Evolutionary conservation across 53 echinoderm and acorn worm genomes (phyloP), one percentile per base, ranked within the genome.

Genomic region (Paracentrotus lividus): DNA sequence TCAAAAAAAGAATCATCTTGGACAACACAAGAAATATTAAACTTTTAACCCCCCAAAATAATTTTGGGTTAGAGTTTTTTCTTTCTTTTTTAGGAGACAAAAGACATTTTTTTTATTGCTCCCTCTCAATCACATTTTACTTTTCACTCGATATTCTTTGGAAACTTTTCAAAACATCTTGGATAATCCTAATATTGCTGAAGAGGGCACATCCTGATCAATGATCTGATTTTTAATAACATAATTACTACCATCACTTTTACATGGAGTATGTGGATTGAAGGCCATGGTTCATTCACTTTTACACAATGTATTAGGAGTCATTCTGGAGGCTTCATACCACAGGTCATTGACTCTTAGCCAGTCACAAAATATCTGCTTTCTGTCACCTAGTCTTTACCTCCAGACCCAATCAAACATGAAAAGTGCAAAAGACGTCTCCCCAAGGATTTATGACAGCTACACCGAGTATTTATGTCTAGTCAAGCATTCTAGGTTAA

Each of bases 341-440:
- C 38, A 47, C 47, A 81, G 81, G 81, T 81, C 81, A 81, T 81
- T 81, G 81, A 81, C 81, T 81, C 20, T 26, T 45, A 24, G 3
- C 18, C 72, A 1, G 13, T 45, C 24, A 81, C 8, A 81, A 81
- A 49, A 81, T 81, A 26, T 81, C 81, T 81, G 81, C 27, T 81
- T 81, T 81, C 81, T 81, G 7, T 81, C 81, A 81, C 8, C 24
- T 81, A 81, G 81, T 81, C 81, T 81, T 10, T 45, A 45, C 8
- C 26, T 45, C 44, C 81, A 81, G 81, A 81, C 81, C 49, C 81
- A 24, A 36, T 7, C 81, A 45, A 47, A 81, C 1, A n/a, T 10
- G 12, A 72, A 81, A 40, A 38, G 38, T 72, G 15, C 72, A 36
- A 38, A 6, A 38, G 20, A 72, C 13, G 36, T 29, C 10, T 64